phyloP scores from a whole-genome alignment of 2,113 vertebrate species.

The Litocranius walleri region DNA sequence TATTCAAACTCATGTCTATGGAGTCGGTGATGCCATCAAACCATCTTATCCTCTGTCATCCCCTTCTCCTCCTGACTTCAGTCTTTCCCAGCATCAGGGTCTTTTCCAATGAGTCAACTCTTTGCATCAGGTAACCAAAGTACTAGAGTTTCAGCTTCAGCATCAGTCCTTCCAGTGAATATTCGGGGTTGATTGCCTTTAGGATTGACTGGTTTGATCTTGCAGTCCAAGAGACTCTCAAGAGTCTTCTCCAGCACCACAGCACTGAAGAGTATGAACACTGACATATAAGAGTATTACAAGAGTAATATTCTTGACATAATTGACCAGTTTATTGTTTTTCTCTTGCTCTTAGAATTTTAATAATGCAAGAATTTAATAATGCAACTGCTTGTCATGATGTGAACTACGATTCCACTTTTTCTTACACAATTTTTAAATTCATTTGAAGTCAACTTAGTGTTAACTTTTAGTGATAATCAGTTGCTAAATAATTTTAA shows the following conservation, averaged over 20 bases:
- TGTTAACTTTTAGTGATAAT: background rate
- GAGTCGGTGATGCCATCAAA: background rate
- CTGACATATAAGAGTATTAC: background rate
- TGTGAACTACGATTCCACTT: background rate
- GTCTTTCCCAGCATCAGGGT: background rate
- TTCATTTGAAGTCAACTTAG: background rate
- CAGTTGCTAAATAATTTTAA: background rate
- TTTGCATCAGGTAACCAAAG: background rate
- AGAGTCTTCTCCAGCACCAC: background rate
- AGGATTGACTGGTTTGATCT: background rate
- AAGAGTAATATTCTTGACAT: background rate
- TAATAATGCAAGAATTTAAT: background rate
- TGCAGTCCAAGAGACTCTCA: background rate
- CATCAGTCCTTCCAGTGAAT: background rate
- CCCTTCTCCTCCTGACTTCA: background rate
- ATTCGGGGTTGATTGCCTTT: background rate
- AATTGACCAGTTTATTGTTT: background rate
- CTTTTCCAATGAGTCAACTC: background rate
- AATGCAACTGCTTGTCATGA: background rate
- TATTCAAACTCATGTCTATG: background rate
- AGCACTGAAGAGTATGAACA: background rate
- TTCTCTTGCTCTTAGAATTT: background rate
- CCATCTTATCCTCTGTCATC: background rate
- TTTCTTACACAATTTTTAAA: background rate
- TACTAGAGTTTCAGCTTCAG: background rate